Conservation (phyloP, 1,140 invertebrate genomes). For the Scylla paramamosain region DNA sequence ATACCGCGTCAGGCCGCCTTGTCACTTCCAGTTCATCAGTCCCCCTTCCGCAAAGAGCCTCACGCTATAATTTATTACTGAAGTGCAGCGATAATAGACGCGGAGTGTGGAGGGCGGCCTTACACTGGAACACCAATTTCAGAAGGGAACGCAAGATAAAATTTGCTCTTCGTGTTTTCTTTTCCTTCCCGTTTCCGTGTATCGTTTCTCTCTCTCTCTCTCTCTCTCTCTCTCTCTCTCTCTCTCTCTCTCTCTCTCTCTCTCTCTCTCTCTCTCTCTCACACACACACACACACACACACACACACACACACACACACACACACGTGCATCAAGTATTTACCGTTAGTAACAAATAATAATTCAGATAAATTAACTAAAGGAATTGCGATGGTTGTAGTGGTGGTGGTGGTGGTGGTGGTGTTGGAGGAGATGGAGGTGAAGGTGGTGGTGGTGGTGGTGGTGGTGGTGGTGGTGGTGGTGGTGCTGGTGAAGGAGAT, state of each 20-base stretch:
- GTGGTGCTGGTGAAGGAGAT: neutral
- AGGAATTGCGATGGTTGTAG: neutral
- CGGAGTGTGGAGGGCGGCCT: neutral
- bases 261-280: slow-evolving; percentile 13
- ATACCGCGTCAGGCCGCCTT: neutral
- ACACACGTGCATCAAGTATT: neutral
- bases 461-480: neutral
- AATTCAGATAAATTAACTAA: neutral
- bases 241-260: slow-evolving; percentile 37
- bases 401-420: neutral
- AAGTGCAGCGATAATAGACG: neutral
- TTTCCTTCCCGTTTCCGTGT: neutral
- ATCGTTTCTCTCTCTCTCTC: slow-evolving; percentile 16
- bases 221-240: slow-evolving; percentile 45
- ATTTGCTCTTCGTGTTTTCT: neutral
- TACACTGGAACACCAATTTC: neutral
- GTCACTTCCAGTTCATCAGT: slow-evolving; percentile 6
- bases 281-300: neutral
- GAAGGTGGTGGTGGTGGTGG: neutral
- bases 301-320: slow-evolving; percentile 47
- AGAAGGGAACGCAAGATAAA: neutral
- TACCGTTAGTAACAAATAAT: neutral
- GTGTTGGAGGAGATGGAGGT: neutral
- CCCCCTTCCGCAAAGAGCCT: neutral
- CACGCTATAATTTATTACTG: slow-evolving; percentile 23